Percentiles rank a stretch among this genome's conserved stretches.
Evolutionary conservation across 2,888 invertebrate genomes (phyloP).

Genomic region (Unio delphinus): DNA sequence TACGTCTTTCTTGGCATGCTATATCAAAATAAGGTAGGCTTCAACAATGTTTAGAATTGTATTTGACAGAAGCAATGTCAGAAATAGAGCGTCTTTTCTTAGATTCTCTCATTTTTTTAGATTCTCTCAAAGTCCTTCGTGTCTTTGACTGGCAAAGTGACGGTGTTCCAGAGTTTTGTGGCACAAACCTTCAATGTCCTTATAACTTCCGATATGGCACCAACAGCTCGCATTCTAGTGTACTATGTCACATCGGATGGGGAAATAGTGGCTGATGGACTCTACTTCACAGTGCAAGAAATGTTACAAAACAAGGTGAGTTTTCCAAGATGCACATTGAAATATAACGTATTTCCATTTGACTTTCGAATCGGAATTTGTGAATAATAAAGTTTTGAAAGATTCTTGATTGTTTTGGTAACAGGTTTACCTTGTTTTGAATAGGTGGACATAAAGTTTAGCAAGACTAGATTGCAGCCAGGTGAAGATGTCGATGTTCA

Average conservation of each 20-base stretch:
- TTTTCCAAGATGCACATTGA: neutral
- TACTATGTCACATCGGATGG: constrained; percentile 77
- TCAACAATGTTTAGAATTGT: no score
- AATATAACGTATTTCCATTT: no score
- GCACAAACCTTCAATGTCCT: constrained; percentile 75
- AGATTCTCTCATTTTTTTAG: no score
- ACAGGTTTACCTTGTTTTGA: neutral
- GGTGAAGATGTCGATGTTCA: constrained; percentile 83
- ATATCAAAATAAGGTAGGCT: no score
- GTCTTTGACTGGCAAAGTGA: no score
- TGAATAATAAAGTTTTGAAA: neutral
- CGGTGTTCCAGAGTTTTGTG: neutral
- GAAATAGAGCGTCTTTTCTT: no score
- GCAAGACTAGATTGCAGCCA: constrained; percentile 78
- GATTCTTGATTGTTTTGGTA: neutral
- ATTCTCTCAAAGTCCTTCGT: no score
- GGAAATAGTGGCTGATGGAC: constrained; percentile 84
- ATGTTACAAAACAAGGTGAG: constrained; percentile 79
- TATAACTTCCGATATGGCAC: constrained; percentile 75
- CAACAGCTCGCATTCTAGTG: constrained; percentile 84
- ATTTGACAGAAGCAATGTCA: no score
- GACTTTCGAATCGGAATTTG: no score
- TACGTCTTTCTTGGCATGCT: no score
- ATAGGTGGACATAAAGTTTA: constrained; percentile 76
- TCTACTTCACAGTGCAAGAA: constrained; percentile 83